Conservation (phyloP, 2,888 invertebrate species). For the Vanessa cardui region DNA sequence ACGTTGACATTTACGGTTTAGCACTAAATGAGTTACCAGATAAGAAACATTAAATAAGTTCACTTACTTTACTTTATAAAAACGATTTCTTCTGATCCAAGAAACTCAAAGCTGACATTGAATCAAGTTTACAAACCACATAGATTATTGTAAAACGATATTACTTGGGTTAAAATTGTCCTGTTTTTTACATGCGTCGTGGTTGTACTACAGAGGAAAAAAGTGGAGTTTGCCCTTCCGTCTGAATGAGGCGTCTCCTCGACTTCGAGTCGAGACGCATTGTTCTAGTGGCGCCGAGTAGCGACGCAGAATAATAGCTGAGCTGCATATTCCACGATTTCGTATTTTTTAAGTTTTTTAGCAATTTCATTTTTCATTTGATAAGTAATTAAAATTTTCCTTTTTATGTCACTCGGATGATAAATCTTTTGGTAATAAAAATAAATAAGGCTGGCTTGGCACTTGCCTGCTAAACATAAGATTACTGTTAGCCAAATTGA, state of each 20-base stretch:
- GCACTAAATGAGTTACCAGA: no score
- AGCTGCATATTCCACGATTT: constrained; percentile 22
- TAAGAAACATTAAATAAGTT: no score
- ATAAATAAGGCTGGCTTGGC: no score
- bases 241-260: constrained; percentile 40
- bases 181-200: constrained; percentile 12
- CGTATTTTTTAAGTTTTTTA: constrained; percentile 16
- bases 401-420: not conserved
- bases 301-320: constrained; percentile 36
- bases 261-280: constrained; percentile 35
- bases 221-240: constrained; percentile 40
- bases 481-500: no score
- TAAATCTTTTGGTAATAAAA: no score
- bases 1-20: no score
- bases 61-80: no score
- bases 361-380: not conserved
- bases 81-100: no score
- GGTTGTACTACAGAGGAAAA: constrained; percentile 27
- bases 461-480: no score
- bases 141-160: not conserved
- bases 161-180: not conserved
- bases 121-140: no score
- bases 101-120: no score
- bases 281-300: constrained; percentile 40
- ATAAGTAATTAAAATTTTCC: not conserved